A percentile compares a stretch with the other conserved stretches of the same genome.
These are phyloP conservation scores for Mormyrus hasselquistii DNA, from an alignment of 2,797 vertebrate genomes.

Conservation along the genomic window DNA sequence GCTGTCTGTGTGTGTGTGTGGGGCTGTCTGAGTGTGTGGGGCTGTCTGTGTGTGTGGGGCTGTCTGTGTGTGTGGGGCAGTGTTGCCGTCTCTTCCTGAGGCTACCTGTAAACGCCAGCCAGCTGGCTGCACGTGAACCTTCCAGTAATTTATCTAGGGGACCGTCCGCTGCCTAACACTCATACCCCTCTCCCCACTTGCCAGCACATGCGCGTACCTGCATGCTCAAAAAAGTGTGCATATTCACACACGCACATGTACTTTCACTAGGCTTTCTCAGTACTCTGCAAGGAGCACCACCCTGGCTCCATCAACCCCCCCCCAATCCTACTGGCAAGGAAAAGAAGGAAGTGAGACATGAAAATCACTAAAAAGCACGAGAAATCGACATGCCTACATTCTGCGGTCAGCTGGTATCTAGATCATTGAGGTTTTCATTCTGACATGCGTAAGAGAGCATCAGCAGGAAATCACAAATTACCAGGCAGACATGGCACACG, in stretches of 20 bases:
- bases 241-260: neutral
- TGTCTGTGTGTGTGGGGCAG: slow-evolving; percentile 58
- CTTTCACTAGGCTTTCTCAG: neutral
- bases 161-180: neutral
- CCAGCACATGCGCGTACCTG: neutral
- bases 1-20: slow-evolving; percentile 27
- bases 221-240: neutral
- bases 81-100: slow-evolving; percentile 51
- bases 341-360: neutral
- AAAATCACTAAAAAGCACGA: neutral
- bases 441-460: neutral
- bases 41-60: slow-evolving; percentile 35
- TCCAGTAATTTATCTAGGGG: neutral
- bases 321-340: neutral
- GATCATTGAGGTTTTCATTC: neutral
- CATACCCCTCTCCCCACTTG: neutral
- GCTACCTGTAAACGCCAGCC: slow-evolving; percentile 45
- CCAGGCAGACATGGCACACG: neutral
- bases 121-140: slow-evolving; percentile 49
- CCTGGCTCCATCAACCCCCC: neutral
- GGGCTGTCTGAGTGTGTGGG: no score
- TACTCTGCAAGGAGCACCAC: neutral
- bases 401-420: neutral
- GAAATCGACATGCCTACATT: neutral
- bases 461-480: neutral